Evolutionary conservation across 2,113 vertebrate species (phyloP), one percentile per base, ranked within the genome.

Genomic region (Lycocorax pyrrhopterus): DNA sequence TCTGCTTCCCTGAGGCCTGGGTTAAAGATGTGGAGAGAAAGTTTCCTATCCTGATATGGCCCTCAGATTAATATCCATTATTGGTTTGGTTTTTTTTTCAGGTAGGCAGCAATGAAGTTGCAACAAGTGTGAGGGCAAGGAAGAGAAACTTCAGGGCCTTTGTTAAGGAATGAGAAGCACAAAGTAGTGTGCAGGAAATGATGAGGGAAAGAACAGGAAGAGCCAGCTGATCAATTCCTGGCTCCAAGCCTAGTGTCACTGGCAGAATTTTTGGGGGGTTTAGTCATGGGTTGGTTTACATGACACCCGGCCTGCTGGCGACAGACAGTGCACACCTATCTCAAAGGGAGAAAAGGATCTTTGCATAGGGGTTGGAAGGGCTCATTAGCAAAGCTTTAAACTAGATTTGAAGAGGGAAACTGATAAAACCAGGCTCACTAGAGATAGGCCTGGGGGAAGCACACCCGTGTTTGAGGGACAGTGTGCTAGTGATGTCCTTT

Each of bases 401-500:
- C 27, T 69, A 27, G 14, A 53, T 56, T 64, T 69, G 39, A 79
- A 64, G n/a, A 32, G 62, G 5, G 14, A 79, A 69, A 43, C 20
- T 32, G 19, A 27, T 74, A 63, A 53, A 91, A 84, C 21, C 9
- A 49, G 44, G 7, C 37, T 83, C 3, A 6, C 25, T 77, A 22
- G 66, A 68, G 37, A 52, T 35, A 83, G 62, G 43, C 37, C 26
- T 87, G 22, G 39, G 12, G 22, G 10, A 8, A 49, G n/a, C 55
- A 68, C 17, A 17, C 30, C 37, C 19, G 0, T 74, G 10, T 63
- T 41, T 83, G 53, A 35, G 32, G 51, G 14, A n/a, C 0, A 0
- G 8, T 46, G 7, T 58, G 37, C 26, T 63, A 33, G 41, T 6
- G 3, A 52, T 37, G 25, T 56, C 55, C 43, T 91, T 78, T 20